Percentiles rank a stretch among this genome's conserved stretches.
Evolutionary conservation across 1,140 invertebrate species (phyloP).

Genomic region (Drosophila truncata): DNA sequence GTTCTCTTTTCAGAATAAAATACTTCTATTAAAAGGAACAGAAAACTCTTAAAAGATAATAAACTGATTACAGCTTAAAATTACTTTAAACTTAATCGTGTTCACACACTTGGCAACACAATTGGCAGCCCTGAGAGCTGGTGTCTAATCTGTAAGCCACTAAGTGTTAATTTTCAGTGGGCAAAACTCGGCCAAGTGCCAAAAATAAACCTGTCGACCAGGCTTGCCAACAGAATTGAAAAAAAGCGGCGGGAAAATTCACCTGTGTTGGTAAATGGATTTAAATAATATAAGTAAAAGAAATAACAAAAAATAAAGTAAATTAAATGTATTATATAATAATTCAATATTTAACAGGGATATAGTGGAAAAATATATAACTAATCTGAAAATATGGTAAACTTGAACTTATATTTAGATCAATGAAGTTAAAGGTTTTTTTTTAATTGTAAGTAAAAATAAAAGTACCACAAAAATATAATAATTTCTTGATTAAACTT

Average conservation of each 20-base stretch:
- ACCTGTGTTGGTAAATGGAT: too few relatives aligned
- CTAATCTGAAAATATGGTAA: too few relatives aligned
- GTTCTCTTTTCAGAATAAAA: background rate
- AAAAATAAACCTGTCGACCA: background rate
- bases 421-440: background rate
- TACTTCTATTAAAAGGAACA: background rate
- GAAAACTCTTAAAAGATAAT: background rate
- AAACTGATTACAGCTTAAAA: background rate
- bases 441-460: background rate
- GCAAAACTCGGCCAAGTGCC: slow-evolving; percentile 49
- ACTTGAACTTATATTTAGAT: background rate
- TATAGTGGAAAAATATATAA: too few relatives aligned
- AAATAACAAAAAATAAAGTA: background rate
- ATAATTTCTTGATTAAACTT: background rate
- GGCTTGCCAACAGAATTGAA: slow-evolving; percentile 10
- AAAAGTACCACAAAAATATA: background rate
- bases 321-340: background rate
- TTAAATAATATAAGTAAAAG: background rate
- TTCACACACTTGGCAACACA: slow-evolving; percentile 68
- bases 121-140: slow-evolving; percentile 55
- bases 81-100: slow-evolving; percentile 60
- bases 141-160: slow-evolving; percentile 62
- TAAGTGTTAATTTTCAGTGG: slow-evolving; percentile 60
- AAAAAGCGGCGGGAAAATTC: background rate
- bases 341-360: too few relatives aligned